Conservation (phyloP, 2,888 invertebrate genomes). For the Ormyrus thymus region DNA sequence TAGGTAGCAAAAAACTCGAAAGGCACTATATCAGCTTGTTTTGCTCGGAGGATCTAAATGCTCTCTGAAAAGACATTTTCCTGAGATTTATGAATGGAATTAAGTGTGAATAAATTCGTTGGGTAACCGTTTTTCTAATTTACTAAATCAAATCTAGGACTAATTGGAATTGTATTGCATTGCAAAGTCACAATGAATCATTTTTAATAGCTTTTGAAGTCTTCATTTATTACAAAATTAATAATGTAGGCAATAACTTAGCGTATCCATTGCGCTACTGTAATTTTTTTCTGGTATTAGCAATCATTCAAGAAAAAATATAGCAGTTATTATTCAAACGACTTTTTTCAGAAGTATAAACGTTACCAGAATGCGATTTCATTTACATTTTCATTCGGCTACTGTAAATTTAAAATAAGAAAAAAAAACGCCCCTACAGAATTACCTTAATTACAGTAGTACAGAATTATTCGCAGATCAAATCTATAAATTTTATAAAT, state of each 20-base stretch:
- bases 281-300: background rate
- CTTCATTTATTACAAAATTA: background rate
- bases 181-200: background rate
- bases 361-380: background rate
- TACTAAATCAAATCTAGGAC: background rate
- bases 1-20: background rate
- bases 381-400: too few relatives aligned
- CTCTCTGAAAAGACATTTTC: too few relatives aligned
- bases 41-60: too few relatives aligned
- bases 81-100: too few relatives aligned
- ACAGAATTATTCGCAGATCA: background rate
- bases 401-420: too few relatives aligned
- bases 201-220: background rate
- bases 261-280: background rate
- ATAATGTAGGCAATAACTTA: background rate
- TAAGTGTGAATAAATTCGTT: too few relatives aligned
- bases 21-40: background rate
- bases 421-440: too few relatives aligned
- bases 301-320: background rate
- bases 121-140: background rate
- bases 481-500: too few relatives aligned
- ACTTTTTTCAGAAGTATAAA: background rate
- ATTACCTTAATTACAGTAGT: background rate
- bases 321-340: conserved; percentile 7
- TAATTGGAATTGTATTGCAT: background rate